phyloP scores from a whole-genome alignment of 1,140 invertebrate genomes.

The Agrypnia vestita region DNA sequence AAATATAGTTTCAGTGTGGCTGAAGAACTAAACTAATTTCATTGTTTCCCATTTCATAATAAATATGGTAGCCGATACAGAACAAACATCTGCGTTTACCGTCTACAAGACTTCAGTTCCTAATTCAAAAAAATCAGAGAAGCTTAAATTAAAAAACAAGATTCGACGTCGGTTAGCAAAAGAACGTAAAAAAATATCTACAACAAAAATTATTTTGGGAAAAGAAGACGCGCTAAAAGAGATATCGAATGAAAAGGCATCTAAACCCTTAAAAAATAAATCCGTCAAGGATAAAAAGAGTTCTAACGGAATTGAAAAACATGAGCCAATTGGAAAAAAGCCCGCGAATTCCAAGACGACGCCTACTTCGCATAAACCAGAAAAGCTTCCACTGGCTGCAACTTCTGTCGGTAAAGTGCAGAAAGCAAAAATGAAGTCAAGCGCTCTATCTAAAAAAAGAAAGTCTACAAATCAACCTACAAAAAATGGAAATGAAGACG shows the following conservation, averaged over 20 bases:
- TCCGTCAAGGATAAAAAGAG: conserved; percentile 14
- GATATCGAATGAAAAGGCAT: neutral
- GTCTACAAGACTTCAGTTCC: conserved; percentile 24
- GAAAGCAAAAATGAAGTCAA: neutral
- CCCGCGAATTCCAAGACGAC: neutral
- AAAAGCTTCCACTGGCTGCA: neutral
- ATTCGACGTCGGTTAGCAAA: conserved; percentile 36
- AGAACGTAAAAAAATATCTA: conserved; percentile 15
- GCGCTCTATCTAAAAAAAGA: conserved; percentile 15
- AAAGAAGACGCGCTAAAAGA: neutral
- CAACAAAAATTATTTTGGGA: neutral
- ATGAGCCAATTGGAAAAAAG: neutral
- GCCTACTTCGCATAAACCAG: neutral
- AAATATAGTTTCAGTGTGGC: too few relatives aligned
- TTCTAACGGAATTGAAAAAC: conserved; percentile 1
- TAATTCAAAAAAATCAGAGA: conserved; percentile 43
- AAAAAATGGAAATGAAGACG: neutral
- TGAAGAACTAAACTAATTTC: too few relatives aligned
- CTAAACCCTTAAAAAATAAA: neutral
- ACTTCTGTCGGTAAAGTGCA: conserved; percentile 3
- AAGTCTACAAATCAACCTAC: conserved; percentile 9
- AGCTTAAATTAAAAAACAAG: conserved; percentile 36
- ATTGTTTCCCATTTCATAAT: neutral
- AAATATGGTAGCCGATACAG: conserved; percentile 16
- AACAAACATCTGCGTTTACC: conserved; percentile 38